Evolutionary conservation across 2,888 invertebrate genomes (phyloP), one percentile per base, ranked within the genome.

Genomic region (Caenorhabditis sulstoni): DNA sequence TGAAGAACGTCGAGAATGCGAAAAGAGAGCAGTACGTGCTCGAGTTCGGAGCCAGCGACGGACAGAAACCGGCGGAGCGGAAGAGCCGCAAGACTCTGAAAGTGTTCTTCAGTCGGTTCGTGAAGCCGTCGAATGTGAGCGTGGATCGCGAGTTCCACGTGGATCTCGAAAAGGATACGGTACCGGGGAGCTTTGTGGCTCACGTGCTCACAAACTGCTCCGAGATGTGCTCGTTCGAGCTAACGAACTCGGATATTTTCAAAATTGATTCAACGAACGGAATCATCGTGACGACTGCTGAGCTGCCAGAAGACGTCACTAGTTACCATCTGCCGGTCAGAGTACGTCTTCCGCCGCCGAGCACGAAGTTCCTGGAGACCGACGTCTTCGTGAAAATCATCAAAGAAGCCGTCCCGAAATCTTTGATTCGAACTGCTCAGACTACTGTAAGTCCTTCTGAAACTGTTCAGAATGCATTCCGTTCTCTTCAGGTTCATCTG

Each of bases 131-230:
- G 2, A 18, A 37, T 8, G 45, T 77, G 29, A 29, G 52, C 12
- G 65, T 77, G 16, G 58, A 29, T 1, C 18, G 23, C 3, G 64
- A 65, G 20, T 35, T 47, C 23, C 39, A 70, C 18, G 70, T 65
- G 23, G 53, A 52, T 4, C 29, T 71, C 1, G 65, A 70, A 22
- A 77, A n/a, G 20, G 64, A 66, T 61, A 55, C 61, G 14, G 62
- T 67, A 35, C 22, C 49, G 7, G 78, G 78, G 9, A 79, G 78
- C 58, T 79, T 73, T 35, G 78, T 79, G 3, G 50, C 44, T 5
- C 66, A 73, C 9, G 45, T 79, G 7, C 44, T n/a, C 20, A 73
- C 73, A 3, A 73, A 79, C 52, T 73, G 78, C 45, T 37, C 67
- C 3, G 61, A 71, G 8, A 12, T 29, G 35, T 77, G 77, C 53